These are phyloP conservation scores for Dendronephthya gigantea DNA, from an alignment of 64 coral and sea anemone genomes.

Conservation along the genomic window DNA sequence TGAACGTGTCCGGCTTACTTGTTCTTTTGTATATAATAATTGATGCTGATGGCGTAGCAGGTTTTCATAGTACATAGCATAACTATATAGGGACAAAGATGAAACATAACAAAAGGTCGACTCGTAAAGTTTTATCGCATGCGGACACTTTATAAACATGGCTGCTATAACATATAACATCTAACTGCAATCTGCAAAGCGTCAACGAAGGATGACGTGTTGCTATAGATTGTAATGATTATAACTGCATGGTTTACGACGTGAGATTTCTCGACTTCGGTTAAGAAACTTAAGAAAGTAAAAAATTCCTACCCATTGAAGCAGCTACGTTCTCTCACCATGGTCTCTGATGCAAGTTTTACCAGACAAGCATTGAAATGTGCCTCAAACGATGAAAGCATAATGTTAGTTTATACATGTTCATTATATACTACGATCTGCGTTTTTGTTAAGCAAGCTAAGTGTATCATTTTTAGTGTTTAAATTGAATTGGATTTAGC, in stretches of 20 bases:
- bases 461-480: too few species aligned
- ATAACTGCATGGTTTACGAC: too few species aligned
- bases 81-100: conserved; percentile 31
- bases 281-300: too few species aligned
- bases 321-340: conserved; percentile 77
- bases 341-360: conserved; percentile 86
- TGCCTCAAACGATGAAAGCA: conserved; percentile 29
- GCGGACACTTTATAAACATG: conserved; percentile 74
- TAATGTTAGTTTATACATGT: too few species aligned
- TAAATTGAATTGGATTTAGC: too few species aligned
- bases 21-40: conserved; percentile 78
- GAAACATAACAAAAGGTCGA: background rate
- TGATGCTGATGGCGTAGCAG: conserved; percentile 86
- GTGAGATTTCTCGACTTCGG: too few species aligned
- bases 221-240: too few species aligned
- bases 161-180: conserved; percentile 91
- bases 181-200: conserved; percentile 27
- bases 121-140: conserved; percentile 55
- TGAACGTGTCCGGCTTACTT: too few species aligned
- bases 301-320: conserved; percentile 55
- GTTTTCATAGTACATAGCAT: conserved; percentile 96
- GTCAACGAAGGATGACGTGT: too few species aligned
- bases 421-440: too few species aligned
- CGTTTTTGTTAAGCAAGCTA: too few species aligned
- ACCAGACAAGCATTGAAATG: conserved; percentile 69